These are phyloP conservation scores for Enteromius radiatus DNA, from an alignment of 2,797 vertebrate genomes.

Conservation along the genomic window DNA sequence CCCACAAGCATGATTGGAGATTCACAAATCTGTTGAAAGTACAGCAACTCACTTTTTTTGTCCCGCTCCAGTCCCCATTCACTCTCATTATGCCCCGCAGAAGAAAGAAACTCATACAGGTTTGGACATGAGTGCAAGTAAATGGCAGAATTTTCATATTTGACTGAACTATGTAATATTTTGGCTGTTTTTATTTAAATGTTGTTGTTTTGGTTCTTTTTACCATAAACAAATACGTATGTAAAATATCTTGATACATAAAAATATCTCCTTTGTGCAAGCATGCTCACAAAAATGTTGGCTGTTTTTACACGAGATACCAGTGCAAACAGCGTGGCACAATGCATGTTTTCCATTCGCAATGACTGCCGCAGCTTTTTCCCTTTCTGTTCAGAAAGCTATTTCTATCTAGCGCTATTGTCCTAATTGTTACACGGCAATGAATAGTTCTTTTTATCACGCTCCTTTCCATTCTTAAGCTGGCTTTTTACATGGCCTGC, in stretches of 20 bases:
- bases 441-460: slow-evolving; percentile 50
- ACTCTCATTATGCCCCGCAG: background rate
- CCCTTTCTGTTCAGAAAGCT: slow-evolving; percentile 42
- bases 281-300: background rate
- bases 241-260: background rate
- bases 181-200: background rate
- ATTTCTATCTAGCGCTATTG: slow-evolving; percentile 54
- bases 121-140: background rate
- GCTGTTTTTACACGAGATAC: slow-evolving; percentile 3
- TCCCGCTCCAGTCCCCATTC: background rate
- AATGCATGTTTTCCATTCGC: slow-evolving; percentile 44
- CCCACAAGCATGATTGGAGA: too few relatives aligned
- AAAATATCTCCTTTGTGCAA: background rate
- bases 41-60: background rate
- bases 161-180: background rate
- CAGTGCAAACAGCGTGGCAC: slow-evolving; percentile 9
- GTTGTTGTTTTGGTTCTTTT: background rate
- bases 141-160: background rate
- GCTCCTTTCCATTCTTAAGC: slow-evolving; percentile 32
- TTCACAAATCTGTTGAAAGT: background rate
- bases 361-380: slow-evolving; percentile 15
- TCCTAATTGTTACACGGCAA: slow-evolving; percentile 49
- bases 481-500: slow-evolving; percentile 24
- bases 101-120: background rate
- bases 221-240: background rate